Evolutionary conservation across 2,888 invertebrate genomes (phyloP), one percentile per base, ranked within the genome.

Genomic region (Tiliacea aurago): DNA sequence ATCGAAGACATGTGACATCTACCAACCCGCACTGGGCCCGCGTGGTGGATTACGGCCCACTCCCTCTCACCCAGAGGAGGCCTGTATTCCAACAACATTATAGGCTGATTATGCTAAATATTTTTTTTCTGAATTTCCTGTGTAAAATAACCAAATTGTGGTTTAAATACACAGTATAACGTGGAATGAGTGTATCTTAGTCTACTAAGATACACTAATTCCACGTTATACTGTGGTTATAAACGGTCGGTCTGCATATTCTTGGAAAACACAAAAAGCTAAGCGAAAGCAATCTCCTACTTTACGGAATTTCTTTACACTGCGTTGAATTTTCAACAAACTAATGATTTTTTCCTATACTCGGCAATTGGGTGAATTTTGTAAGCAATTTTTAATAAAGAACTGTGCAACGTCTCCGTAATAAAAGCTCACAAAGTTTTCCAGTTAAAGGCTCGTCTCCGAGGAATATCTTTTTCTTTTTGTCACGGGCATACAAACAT

Each of bases 401-500:
- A 73, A 23, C 68, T 71, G 53, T 20, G 70, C 76, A 78, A 73
- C 18, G 41, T 76, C 67, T 53, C 13, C 61, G 67, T 80, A 79
- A 85, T 78, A 80, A 79, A 75, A 78, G 23, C 76, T 61, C 56
- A 59, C 56, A 55, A 83, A 87, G 65, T 82, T 80, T 65, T 20
- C 47, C 23, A 72, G 69, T 80, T 64, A 68, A 76, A 74, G 69
- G 37, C 65, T 73, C 75, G 73, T 74, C 53, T 47, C 67, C 53
- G 23, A 68, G 62, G 61, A 69, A 63, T 78, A 62, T 70, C 55
- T 79, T 80, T 81, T 78, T 68, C 72, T 68, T 82, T 82, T 75
- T 75, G 65, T 78, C 68, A 78, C 62, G 56, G 51, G n/a, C 64
- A 83, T 73, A 72, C 78, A 85, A 83, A 81, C 84, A 88, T 91